Evolutionary conservation across 2,888 invertebrate species (phyloP), one percentile per base, ranked within the genome.

Genomic region (Protodeltote pygarga): DNA sequence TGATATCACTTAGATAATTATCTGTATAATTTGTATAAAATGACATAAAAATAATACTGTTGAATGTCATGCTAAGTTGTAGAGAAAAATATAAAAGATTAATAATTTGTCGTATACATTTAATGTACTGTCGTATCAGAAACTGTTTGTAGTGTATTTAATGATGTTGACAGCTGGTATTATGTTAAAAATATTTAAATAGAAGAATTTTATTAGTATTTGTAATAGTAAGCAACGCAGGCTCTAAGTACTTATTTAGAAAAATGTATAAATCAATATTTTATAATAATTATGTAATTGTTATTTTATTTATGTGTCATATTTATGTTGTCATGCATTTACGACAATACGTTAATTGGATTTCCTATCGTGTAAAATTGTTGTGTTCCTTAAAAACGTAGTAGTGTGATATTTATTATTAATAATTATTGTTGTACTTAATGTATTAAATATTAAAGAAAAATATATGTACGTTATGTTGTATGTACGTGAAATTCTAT

Each of bases 221-320:
- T 40, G 17, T 32, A 32, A 45, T 32, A 28, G 31, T 29, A 17
- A 23, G 41, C 34, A 42, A 49, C 29, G 25, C 50, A 38, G 65
- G 65, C 60, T 34, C 46, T 65, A 68, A 55, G 50, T 68, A 60
- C 57, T 68, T 68, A 64, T 34, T 34, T 55, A 64, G 46, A 47
- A 9, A 40, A 34, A 34, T 52, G 27, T 49, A 50, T 48, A 38
- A 44, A 44, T 46, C 65, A 65, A 65, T 65, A 64, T 65, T 68
- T 65, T 53, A 31, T 65, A n/a, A n/a, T n/a, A n/a, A n/a, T n/a
- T n/a, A 65, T 57, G 29, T 57, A 44, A 57, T 38, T 6, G 21
- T 55, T 53, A 20, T 42, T 38, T 40, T 37, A 41, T 61, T 51
- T 41, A 44, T 46, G 8, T 51, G 37, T 48, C n/a, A n/a, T 37